Conservation (phyloP, 1,140 invertebrate species). For the Drosophila guanche region DNA sequence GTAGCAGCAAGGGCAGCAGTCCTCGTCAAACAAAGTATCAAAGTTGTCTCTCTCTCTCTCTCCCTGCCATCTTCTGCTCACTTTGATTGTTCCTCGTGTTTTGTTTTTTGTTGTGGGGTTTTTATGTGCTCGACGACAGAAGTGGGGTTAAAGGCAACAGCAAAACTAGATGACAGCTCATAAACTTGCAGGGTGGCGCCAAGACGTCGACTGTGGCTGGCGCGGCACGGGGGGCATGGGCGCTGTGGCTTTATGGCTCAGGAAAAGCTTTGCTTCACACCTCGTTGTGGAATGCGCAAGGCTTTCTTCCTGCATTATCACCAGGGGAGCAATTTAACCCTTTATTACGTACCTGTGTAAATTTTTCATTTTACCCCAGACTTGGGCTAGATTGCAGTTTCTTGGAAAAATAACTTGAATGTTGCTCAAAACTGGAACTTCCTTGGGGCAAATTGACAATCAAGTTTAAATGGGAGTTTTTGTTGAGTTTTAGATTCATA, state of each 20-base stretch:
- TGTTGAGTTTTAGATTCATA: too few relatives aligned
- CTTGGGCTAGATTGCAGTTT: constrained; percentile 26
- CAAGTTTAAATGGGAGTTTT: too few relatives aligned
- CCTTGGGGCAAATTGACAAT: too few relatives aligned
- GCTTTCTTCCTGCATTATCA: not conserved
- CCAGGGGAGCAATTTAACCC: constrained; percentile 19
- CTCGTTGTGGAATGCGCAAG: constrained; percentile 16
- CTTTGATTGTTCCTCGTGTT: constrained; percentile 47
- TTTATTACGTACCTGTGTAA: constrained; percentile 13
- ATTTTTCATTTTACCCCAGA: constrained; percentile 21
- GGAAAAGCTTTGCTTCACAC: constrained; percentile 28
- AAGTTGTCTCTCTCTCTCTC: constrained; percentile 5
- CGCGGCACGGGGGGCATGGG: not conserved
- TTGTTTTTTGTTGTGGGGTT: constrained; percentile 19
- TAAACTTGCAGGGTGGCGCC: constrained; percentile 6
- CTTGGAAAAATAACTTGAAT: not conserved
- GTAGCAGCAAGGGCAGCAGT: not conserved
- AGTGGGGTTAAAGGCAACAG: constrained; percentile 5
- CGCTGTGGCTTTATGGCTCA: constrained; percentile 25
- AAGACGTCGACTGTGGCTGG: too few relatives aligned
- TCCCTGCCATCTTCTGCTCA: constrained; percentile 12
- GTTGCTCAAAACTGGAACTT: too few relatives aligned
- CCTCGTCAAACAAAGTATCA: constrained; percentile 29
- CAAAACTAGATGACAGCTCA: constrained; percentile 9
- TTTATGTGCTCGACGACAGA: not conserved